phyloP scores from a whole-genome alignment of 2,888 invertebrate genomes.

The Drosophila melanosoma region DNA sequence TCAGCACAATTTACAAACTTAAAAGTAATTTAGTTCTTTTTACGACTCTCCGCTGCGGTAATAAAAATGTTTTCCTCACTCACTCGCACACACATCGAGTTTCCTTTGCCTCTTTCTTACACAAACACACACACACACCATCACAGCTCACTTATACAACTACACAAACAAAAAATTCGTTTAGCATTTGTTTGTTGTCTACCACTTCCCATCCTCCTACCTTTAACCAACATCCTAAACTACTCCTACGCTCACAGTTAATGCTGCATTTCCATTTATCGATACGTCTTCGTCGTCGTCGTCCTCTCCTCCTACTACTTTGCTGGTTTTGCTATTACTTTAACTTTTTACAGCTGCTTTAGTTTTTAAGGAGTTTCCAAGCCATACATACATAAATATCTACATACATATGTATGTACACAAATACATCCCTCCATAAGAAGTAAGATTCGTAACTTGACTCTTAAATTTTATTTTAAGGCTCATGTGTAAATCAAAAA shows the following conservation, averaged over 20 bases:
- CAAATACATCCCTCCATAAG: not conserved
- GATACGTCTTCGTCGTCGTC: slow-evolving; percentile 58
- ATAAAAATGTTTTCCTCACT: slow-evolving; percentile 72
- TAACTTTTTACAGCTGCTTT: not conserved
- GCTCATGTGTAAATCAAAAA: not conserved
- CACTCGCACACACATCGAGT: slow-evolving; percentile 40
- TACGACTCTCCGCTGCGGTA: slow-evolving; percentile 81
- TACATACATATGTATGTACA: slow-evolving; percentile 8
- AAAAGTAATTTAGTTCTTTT: slow-evolving; percentile 82
- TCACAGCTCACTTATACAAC: slow-evolving; percentile 57
- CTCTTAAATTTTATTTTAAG: not conserved
- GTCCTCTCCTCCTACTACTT: slow-evolving; percentile 16
- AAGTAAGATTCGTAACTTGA: not conserved
- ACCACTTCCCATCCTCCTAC: not conserved
- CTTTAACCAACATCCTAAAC: not conserved
- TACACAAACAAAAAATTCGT: slow-evolving; percentile 23
- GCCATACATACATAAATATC: not conserved
- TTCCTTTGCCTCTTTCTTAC: not conserved
- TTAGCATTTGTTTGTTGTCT: slow-evolving; percentile 25
- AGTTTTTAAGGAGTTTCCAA: slow-evolving; percentile 1
- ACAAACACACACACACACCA: slow-evolving; percentile 33
- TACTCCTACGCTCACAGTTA: not conserved
- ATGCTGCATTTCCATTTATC: slow-evolving; percentile 75
- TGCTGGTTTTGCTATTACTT: not conserved
- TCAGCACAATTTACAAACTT: slow-evolving; percentile 77